Conservation (phyloP, 2,113 vertebrate species). For the Nibea albiflora region DNA sequence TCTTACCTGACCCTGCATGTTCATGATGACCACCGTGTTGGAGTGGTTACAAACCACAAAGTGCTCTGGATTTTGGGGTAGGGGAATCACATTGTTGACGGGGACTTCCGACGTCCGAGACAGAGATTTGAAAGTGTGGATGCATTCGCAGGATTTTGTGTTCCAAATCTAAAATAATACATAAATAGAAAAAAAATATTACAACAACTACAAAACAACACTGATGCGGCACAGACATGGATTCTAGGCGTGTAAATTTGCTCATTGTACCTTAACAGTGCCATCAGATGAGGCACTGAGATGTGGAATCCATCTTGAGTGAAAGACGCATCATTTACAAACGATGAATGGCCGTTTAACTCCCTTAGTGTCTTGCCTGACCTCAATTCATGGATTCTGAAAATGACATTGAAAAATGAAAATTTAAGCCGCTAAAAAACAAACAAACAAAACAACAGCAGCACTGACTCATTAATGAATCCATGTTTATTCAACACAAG, state of each 20-base stretch:
- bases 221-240: not conserved
- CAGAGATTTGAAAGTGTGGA: slow-evolving; percentile 93
- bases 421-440: not conserved
- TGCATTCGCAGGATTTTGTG: slow-evolving; percentile 92
- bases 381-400: slow-evolving; percentile 95
- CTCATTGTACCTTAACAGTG: slow-evolving; percentile 92
- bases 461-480: slow-evolving; percentile 2
- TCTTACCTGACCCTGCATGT: slow-evolving; percentile 94
- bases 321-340: slow-evolving; percentile 95
- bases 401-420: slow-evolving; percentile 32
- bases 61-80: slow-evolving; percentile 96
- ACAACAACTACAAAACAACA: not conserved
- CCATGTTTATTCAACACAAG: not conserved
- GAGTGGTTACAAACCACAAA: slow-evolving; percentile 97
- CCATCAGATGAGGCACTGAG: slow-evolving; percentile 96
- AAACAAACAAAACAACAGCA: not conserved
- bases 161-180: slow-evolving; percentile 91
- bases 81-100: slow-evolving; percentile 93
- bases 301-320: slow-evolving; percentile 94
- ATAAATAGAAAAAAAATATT: not conserved
- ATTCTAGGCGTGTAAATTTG: not conserved
- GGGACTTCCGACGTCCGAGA: slow-evolving; percentile 91
- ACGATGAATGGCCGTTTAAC: slow-evolving; percentile 94
- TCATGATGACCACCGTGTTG: slow-evolving; percentile 94
- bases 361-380: slow-evolving; percentile 96